Evolutionary conservation across 2,113 vertebrate species (phyloP).

Genomic region (Sardina pilchardus): DNA sequence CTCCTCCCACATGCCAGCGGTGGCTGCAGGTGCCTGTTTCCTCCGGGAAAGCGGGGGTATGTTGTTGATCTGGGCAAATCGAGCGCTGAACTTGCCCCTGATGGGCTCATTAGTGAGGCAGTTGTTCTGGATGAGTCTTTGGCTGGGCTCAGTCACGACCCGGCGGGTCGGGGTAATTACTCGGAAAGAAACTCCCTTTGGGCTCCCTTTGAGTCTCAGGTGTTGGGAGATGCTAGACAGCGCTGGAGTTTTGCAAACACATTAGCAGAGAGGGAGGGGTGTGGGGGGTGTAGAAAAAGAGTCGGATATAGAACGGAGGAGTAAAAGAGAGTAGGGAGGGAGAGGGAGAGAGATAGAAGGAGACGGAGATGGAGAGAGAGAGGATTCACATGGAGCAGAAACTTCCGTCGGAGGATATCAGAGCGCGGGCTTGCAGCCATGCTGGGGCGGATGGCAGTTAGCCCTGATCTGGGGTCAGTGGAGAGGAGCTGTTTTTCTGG

Average conservation of each 20-base stretch:
- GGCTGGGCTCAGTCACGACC: neutral
- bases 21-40: too few relatives aligned
- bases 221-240: neutral
- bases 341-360: neutral
- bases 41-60: neutral
- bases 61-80: neutral
- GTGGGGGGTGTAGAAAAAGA: neutral
- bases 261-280: neutral
- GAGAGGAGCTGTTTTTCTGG: conserved; percentile 56
- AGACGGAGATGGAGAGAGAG: neutral
- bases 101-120: neutral
- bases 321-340: neutral
- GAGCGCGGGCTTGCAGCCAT: neutral
- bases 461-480: neutral
- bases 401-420: conserved; percentile 13
- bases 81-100: neutral
- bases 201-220: neutral
- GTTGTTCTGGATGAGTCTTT: neutral
- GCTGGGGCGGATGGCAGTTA: neutral
- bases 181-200: neutral
- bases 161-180: neutral
- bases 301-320: neutral
- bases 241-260: too few relatives aligned
- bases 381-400: neutral
- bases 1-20: too few relatives aligned